phyloP scores from a whole-genome alignment of 2,797 vertebrate genomes.

The Chelidonichthys spinosus region DNA sequence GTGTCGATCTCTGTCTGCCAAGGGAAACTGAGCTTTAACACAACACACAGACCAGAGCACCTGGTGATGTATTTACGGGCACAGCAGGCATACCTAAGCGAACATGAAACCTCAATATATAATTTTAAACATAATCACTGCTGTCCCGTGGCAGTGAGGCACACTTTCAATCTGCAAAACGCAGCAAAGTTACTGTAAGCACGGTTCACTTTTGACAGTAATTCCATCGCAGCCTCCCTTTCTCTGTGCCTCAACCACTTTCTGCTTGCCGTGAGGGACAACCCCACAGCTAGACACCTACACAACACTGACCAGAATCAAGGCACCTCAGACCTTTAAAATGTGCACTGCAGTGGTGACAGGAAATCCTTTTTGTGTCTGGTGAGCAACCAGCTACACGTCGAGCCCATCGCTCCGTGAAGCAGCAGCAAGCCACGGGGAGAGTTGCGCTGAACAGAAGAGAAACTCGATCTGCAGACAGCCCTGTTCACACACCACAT shows the following conservation, averaged over 20 bases:
- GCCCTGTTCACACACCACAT: not conserved
- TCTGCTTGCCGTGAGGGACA: conserved; percentile 53
- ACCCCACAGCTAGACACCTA: conserved; percentile 49
- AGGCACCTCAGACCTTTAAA: conserved; percentile 46
- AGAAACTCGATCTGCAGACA: not conserved
- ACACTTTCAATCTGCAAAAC: conserved; percentile 49
- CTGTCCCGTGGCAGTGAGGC: conserved; percentile 14
- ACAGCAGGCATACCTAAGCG: not conserved
- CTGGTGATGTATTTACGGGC: conserved; percentile 5
- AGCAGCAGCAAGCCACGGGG: not conserved
- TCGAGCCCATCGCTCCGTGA: not conserved
- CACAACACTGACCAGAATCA: conserved; percentile 65
- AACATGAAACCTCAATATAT: conserved; percentile 28
- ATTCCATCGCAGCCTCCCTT: conserved; percentile 24
- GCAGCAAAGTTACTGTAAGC: conserved; percentile 60
- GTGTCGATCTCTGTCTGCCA: too few species aligned
- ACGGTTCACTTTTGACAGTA: conserved; percentile 61
- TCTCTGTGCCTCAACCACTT: conserved; percentile 28
- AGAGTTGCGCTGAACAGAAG: not conserved
- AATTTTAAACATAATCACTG: not conserved
- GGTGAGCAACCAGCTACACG: not conserved
- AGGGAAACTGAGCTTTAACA: too few species aligned
- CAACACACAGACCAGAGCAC: too few species aligned
- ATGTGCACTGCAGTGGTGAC: conserved; percentile 34
- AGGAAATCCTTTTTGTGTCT: conserved; percentile 54